Base-by-base conservation (phyloP, 2,797 vertebrate genomes). In the Microcaecilia unicolor region DNA sequence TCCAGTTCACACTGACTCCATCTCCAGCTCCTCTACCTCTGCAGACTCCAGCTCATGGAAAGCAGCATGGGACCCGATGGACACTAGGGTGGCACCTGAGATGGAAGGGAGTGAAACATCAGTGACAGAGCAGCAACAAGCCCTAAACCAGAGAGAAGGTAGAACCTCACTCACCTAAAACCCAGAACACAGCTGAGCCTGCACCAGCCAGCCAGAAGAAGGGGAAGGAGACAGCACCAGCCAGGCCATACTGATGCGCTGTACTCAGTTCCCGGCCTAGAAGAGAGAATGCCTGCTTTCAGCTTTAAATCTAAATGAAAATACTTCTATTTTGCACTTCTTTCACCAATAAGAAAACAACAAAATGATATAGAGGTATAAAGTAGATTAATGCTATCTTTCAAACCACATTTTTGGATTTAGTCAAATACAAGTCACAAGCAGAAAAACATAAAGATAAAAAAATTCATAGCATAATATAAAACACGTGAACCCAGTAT, bases 151-250 rank as follows among this genome's bases (percentile, higher is more conserved):
- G 8, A 6, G 10, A 8, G 3, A 8, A 7, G 17, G 17, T 4
- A 4, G 22, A 4, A 15, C 3, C 4, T 7, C 18, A 8, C 84
- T 83, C 53, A 94, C 92, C 92, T 14, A 96, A 62, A 35, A 94
- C 76, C 92, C 92, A 94, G 67, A 94, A 94, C 34, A 93, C 90
- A 0, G 90, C 90, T 0, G 90, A 67, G 16, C 92, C 92, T 1
- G 91, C 92, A 5, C 92, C 91, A 0, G 91, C 92, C 51, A 94
- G 63, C 91, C 91, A 94, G 76, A 94, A 93, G 20, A 92, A 89
- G 1, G 91, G 92, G 8, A 94, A 85, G 31, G 91, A 91, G 20
- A 93, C 31, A 0, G 67, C 84, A 18, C 90, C 89, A 0, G 91
- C 89, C 50, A 94, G 62, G 8, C 85, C 74, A 25, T 90, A 78